Evolutionary conservation across 2,113 vertebrate species (phyloP).

Genomic region (Eulemur rufifrons): DNA sequence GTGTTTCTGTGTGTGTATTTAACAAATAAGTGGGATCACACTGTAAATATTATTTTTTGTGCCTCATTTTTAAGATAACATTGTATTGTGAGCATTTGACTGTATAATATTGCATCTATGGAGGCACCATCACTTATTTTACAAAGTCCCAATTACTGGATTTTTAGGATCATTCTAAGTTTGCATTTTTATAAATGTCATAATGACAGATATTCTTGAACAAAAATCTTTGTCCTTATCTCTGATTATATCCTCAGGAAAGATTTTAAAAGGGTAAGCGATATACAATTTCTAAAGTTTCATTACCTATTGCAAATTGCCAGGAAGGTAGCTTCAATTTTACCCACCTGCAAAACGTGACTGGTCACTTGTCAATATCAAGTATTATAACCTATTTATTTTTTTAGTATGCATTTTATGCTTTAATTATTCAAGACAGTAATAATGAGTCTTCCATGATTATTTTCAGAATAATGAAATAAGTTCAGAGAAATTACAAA

Average conservation of each 20-base stretch:
- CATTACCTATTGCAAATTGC: neutral
- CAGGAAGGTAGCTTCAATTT: neutral
- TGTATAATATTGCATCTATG: neutral
- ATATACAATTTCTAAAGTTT: neutral
- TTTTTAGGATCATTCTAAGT: neutral
- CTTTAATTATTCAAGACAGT: conserved; percentile 1
- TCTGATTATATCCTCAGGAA: neutral
- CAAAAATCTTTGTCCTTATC: neutral
- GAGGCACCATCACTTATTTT: neutral
- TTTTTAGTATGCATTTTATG: neutral
- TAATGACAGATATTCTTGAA: neutral
- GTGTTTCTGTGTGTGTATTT: neutral
- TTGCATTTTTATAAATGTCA: conserved; percentile 26
- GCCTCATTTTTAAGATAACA: neutral
- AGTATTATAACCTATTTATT: neutral
- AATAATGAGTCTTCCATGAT: neutral
- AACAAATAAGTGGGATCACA: neutral
- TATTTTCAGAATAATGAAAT: conserved; percentile 11
- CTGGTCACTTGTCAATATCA: neutral
- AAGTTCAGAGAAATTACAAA: neutral
- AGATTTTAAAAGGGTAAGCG: neutral
- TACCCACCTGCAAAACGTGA: neutral
- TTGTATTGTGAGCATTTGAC: neutral
- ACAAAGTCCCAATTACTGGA: neutral
- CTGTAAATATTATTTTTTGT: neutral